Evolutionary conservation across 2,888 invertebrate species (phyloP).

Genomic region (Spialia ferax): DNA sequence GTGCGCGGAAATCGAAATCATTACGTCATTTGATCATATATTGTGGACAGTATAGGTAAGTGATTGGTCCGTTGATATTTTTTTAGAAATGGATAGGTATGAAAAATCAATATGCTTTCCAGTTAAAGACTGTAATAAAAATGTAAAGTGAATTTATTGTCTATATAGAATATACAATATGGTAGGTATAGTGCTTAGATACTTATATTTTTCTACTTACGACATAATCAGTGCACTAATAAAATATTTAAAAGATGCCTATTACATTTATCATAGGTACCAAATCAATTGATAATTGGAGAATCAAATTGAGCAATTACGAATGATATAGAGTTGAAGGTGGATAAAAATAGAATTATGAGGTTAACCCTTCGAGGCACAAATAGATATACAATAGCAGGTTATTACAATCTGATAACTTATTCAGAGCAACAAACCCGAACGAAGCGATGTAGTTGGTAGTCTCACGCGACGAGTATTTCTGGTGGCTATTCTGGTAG

Average conservation of each 20-base stretch:
- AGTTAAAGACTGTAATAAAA: no score
- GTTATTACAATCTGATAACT: conserved; percentile 13
- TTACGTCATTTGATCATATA: conserved; percentile 27
- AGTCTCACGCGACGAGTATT: conserved; percentile 53
- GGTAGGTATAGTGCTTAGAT: no score
- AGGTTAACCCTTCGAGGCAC: not conserved
- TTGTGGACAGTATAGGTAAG: no score
- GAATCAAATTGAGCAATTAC: conserved; percentile 4
- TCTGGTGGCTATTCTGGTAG: conserved; percentile 64
- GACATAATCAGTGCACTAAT: no score
- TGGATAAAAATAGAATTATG: conserved; percentile 4
- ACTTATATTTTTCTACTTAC: no score
- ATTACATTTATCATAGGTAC: no score
- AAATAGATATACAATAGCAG: not conserved
- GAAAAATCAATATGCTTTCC: no score
- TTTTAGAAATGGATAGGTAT: no score
- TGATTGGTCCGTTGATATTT: no score
- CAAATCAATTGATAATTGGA: not conserved
- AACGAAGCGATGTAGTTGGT: not conserved
- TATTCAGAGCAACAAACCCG: conserved; percentile 19
- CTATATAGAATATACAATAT: no score
- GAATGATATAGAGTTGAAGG: not conserved
- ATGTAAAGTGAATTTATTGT: no score
- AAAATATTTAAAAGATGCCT: no score
- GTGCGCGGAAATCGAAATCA: conserved; percentile 40